Evolutionary conservation across 1,140 invertebrate species (phyloP), one percentile per base, ranked within the genome.

Genomic region (Tetramorium simillimum): DNA sequence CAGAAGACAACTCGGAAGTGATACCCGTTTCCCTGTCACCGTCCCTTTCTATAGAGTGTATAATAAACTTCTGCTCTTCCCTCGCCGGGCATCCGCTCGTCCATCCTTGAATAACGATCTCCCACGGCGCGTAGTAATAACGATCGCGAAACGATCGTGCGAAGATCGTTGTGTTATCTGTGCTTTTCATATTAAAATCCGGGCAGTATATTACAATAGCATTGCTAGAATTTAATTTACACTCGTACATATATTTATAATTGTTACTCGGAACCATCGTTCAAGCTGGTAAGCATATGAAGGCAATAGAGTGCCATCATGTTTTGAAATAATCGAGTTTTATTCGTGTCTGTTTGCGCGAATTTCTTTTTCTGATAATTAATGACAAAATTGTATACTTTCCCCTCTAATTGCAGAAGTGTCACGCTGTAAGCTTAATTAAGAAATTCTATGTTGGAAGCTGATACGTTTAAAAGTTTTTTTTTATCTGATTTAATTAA

Each of bases 1-100:
- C 77, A 58, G 43, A 70, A 85, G 84, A 86, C 77, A 86, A 91
- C 77, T 91, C 80, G 90, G 81, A 86, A 89, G 82, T 90, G 87
- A 85, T 91, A 75, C 85, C 60, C 60, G 72, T 87, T 86, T 86
- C 67, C 73, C 53, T 86, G 51, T 86, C 87, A 73, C 76, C 56
- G 53, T 86, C 69, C 80, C 86, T 73, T 78, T 85, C 65, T 85
- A 63, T 51, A 43, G 70, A 76, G 72, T 78, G 37, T 51, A 85
- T 85, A 85, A 85, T 65, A 85, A 78, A 77, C 75, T 78, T 65
- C 62, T 51, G 7, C 77, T 72, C 51, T 80, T 46, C 49, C 56
- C 73, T 80, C 82, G 43, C 43, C 67, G 3, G 12, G 58, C 85
- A 80, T 77, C 60, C 84, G 60, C 77, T 62, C 56, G 37, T 63